Base-by-base conservation (phyloP, 1,140 invertebrate genomes). In the Zaprionus africanus region DNA sequence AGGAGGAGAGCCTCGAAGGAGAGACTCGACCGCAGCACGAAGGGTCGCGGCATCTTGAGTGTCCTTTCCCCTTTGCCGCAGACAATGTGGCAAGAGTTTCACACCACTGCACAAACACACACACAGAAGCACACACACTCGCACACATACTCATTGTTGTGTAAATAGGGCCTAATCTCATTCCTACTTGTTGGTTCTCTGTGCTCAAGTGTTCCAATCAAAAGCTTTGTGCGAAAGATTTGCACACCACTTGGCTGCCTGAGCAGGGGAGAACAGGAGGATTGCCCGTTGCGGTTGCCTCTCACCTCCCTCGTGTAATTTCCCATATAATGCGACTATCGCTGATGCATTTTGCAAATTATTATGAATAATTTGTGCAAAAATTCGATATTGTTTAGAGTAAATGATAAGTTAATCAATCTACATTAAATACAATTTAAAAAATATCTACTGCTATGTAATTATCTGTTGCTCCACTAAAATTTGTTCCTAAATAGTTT, bases 131-230 rank as follows among this genome's bases (percentile, higher is more conserved):
- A 46, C 63, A 36, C 62, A 17, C 46, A 24, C 19, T 22, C 46
- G 19, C 46, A 24, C 46, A 51, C 63, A 49, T 60, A 53, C 69
- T 43, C 66, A 82, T 87, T 87, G 80, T 87, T 82, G 66, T 66
- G 19, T 68, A 82, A 87, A 86, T 86, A 82, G 77, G 56, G 41
- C 53, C 72, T 87, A 80, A 87, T 87, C 78, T 72, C 64, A 28
- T 71, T 53, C 73, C 58, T 59, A 79, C 78, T 86, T 74, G 19
- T 79, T 58, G 59, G 36, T 41, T 66, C 54, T 49, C 19, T 46
- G n/a, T 60, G 31, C 61, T 80, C 43, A 72, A 82, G 83, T 71
- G 53, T 5, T 75, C 68, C 67, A 79, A 75, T 81, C 67, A 69
- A 63, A 76, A 31, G 54, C 58, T 49, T 63, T 58, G 5, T 38